phyloP scores from a whole-genome alignment of 2,888 invertebrate species.

The Pheosia tremula region DNA sequence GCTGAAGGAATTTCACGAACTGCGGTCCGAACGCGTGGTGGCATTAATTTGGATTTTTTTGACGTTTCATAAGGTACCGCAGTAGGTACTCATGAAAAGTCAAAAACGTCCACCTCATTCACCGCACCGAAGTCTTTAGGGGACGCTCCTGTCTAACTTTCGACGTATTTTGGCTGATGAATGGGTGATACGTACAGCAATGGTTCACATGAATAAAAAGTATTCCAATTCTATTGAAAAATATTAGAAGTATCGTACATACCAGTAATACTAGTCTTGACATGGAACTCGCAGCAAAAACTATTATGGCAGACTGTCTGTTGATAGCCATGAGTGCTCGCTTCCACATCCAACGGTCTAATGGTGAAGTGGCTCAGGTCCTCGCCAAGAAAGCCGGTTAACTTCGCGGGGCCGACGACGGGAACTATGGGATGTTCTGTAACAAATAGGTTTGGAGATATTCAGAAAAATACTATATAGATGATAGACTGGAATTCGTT shows the following conservation, averaged over 20 bases:
- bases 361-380: slow-evolving; percentile 61
- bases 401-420: slow-evolving; percentile 21
- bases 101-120: too few species aligned
- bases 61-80: too few species aligned
- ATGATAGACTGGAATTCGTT: too few species aligned
- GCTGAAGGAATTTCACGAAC: too few species aligned
- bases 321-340: slow-evolving; percentile 46
- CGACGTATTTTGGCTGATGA: too few species aligned
- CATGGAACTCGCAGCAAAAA: slow-evolving; percentile 68
- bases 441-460: slow-evolving; percentile 2
- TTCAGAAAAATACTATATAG: not conserved
- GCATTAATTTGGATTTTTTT: too few species aligned
- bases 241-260: slow-evolving; percentile 1
- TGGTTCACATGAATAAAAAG: too few species aligned
- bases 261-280: slow-evolving; percentile 56
- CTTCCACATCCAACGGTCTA: slow-evolving; percentile 54
- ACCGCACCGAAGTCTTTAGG: too few species aligned
- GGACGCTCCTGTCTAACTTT: too few species aligned
- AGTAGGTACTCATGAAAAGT: too few species aligned
- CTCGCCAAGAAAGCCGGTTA: slow-evolving; percentile 33
- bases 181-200: too few species aligned
- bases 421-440: slow-evolving; percentile 33
- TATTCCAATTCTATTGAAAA: not conserved
- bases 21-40: too few species aligned
- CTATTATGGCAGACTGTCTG: slow-evolving; percentile 60